Evolutionary conservation across 2,113 vertebrate species (phyloP).

Genomic region (Puma concolor): DNA sequence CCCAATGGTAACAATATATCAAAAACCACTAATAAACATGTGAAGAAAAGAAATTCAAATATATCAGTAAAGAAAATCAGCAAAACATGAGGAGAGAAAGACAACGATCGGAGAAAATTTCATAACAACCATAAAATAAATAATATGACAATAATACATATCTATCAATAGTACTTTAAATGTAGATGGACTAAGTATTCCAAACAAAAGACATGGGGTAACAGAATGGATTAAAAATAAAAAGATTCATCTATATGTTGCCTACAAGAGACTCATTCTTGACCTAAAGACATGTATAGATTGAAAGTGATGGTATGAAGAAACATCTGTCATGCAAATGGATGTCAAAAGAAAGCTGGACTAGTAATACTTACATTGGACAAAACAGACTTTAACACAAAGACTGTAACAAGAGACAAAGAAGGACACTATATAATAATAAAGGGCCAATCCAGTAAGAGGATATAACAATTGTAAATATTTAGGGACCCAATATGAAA

Average conservation of each 20-base stretch:
- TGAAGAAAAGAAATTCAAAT: not conserved
- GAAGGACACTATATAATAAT: not conserved
- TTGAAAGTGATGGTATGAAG: not conserved
- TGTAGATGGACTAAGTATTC: not conserved
- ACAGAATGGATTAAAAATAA: not conserved
- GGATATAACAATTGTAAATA: not conserved
- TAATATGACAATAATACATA: not conserved
- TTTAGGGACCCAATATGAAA: not conserved
- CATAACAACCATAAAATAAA: not conserved
- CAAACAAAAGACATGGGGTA: not conserved
- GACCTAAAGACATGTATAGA: not conserved
- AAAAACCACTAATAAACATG: not conserved
- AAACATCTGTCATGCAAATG: not conserved
- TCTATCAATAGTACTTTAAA: not conserved
- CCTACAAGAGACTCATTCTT: not conserved
- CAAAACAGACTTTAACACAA: not conserved
- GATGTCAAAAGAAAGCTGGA: not conserved
- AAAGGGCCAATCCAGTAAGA: not conserved
- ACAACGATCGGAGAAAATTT: not conserved
- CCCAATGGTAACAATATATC: not conserved
- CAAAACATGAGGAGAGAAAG: not conserved
- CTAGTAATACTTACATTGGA: not conserved
- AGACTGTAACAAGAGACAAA: not conserved
- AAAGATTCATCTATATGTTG: not conserved
- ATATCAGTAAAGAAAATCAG: not conserved